Conservation (phyloP, 1,140 invertebrate species). For the Drosophila bifasciata region DNA sequence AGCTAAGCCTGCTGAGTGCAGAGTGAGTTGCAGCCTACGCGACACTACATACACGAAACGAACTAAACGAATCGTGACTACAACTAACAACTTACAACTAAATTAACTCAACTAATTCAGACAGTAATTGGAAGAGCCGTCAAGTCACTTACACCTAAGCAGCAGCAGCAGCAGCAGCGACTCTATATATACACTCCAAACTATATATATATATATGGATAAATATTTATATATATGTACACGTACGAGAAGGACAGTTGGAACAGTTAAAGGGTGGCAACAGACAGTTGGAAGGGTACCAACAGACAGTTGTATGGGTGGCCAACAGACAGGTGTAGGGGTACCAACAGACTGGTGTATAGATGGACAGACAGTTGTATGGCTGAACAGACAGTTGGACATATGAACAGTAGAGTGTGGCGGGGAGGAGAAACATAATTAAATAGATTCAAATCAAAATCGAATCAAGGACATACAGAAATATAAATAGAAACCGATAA, state of each 20-base stretch:
- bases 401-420: too few species aligned
- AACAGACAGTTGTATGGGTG: too few species aligned
- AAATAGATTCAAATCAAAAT: too few species aligned
- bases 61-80: slow-evolving; percentile 6
- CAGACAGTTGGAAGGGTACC: too few species aligned
- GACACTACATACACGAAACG: slow-evolving; percentile 48
- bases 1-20: too few species aligned
- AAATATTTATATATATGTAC: slow-evolving; percentile 40
- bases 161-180: slow-evolving; percentile 34
- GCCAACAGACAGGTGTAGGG: slow-evolving; percentile 5
- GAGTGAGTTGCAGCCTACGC: slow-evolving; percentile 68
- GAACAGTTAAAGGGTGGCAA: slow-evolving; percentile 12
- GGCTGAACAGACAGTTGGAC: too few species aligned
- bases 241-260: slow-evolving; percentile 10
- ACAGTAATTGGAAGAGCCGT: slow-evolving; percentile 58
- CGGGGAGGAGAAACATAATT: not conserved
- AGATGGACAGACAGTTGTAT: slow-evolving; percentile 7
- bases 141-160: not conserved
- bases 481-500: too few species aligned
- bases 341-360: too few species aligned
- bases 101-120: slow-evolving; percentile 43
- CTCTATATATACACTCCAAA: slow-evolving; percentile 36
- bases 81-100: slow-evolving; percentile 23
- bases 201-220: too few species aligned
- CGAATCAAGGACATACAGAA: too few species aligned